phyloP scores from a whole-genome alignment of 2,113 vertebrate species.

The Oryctolagus cuniculus region DNA sequence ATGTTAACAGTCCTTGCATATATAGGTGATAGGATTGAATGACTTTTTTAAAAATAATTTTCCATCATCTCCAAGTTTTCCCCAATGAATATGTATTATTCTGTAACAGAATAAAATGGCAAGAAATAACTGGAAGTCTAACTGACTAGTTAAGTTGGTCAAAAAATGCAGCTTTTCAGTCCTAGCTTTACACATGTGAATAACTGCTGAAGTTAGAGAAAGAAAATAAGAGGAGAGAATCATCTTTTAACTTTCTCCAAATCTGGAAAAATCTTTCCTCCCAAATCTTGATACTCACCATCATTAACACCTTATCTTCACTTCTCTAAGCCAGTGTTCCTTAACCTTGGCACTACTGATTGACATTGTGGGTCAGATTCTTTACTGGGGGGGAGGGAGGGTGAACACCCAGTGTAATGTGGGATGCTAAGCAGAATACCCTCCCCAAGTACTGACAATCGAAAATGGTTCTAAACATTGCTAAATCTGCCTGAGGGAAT shows the following conservation, averaged over 20 bases:
- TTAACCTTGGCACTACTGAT: neutral
- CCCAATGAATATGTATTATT: neutral
- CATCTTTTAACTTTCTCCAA: neutral
- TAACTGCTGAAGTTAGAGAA: neutral
- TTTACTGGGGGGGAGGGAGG: neutral
- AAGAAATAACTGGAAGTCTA: constrained; percentile 34
- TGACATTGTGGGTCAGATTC: neutral
- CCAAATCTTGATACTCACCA: neutral
- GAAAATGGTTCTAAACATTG: neutral
- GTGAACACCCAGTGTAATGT: neutral
- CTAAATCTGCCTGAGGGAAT: neutral
- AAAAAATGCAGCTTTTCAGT: neutral
- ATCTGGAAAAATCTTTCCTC: neutral
- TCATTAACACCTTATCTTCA: neutral
- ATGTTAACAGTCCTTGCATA: constrained; percentile 30
- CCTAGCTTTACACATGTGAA: neutral
- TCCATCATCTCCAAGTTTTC: constrained; percentile 32
- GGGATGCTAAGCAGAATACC: neutral
- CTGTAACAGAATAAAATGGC: neutral
- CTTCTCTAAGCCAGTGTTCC: neutral
- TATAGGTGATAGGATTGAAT: neutral
- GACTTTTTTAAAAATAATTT: neutral
- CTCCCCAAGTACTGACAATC: neutral
- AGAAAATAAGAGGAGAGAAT: neutral
- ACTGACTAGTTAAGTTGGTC: neutral